phyloP scores from a whole-genome alignment of 2,113 vertebrate species.

The Neomonachus schauinslandi region DNA sequence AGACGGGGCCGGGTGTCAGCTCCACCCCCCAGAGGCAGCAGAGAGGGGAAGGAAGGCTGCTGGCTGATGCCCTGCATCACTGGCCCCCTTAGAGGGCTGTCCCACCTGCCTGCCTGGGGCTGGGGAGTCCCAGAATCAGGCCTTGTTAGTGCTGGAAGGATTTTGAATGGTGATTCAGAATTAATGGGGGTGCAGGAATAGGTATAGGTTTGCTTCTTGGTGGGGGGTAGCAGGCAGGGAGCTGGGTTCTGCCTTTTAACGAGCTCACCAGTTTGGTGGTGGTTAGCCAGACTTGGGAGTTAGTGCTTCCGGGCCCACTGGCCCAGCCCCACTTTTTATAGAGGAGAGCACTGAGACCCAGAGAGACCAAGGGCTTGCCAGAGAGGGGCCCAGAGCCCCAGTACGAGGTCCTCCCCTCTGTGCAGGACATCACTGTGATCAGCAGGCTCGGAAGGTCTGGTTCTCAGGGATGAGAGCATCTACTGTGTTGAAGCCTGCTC shows the following conservation, averaged over 20 bases:
- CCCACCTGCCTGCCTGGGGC: background rate
- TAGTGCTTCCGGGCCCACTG: background rate
- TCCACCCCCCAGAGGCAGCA: background rate
- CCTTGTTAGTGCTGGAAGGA: background rate
- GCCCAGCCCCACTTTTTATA: background rate
- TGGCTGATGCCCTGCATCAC: background rate
- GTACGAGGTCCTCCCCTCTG: background rate
- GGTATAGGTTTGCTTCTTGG: background rate
- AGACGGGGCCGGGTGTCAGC: background rate
- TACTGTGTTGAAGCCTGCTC: background rate
- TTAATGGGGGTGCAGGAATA: background rate
- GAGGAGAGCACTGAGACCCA: background rate
- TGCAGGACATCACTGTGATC: background rate
- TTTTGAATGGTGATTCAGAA: background rate
- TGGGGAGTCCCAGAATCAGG: background rate
- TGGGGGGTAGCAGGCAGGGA: background rate
- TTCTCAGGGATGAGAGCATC: background rate
- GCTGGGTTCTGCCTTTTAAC: background rate
- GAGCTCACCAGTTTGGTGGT: background rate
- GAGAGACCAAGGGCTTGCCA: background rate
- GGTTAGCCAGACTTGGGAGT: background rate
- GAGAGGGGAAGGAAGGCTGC: background rate
- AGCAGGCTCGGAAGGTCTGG: background rate
- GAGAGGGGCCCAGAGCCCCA: background rate
- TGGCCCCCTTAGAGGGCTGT: background rate